Base-by-base conservation (phyloP, 2,888 invertebrate genomes). In the Leptodirus hochenwartii region DNA sequence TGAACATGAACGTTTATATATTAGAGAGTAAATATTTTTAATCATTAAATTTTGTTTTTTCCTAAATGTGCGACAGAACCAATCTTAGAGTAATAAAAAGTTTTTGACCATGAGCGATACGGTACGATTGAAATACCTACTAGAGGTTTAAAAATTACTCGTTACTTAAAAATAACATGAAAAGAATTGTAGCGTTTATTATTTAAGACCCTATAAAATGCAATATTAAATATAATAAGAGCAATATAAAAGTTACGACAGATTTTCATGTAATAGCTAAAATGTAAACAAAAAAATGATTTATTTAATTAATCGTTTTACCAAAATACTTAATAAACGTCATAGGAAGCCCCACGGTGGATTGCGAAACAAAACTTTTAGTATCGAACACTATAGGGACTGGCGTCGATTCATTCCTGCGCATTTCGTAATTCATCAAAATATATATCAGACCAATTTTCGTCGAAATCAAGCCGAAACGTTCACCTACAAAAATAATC, bases 391-490 rank as follows among this genome's bases (percentile, higher is more conserved):
- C 26, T 10, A 52, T 33, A 1, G 47, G 48, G 22, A 42, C 38
- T 20, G 47, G 49, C 1, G 51, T 53, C 17, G 43, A 39, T 6
- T 41, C 35, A 20, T 43, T 45, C 30, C 29, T 38, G 31, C 47
- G 42, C 4, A 53, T 46, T 31, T 41, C 41, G 35, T 44, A 53
- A 25, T 47, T 43, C 14, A 34, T 37, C 14, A 53, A 30, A 24
- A 51, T 44, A 30, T 47, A 41, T 4, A 47, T 34, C n/a, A 54
- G 27, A 9, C 51, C 51, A 2, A 52, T 39, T 43, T 53, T 54
- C n/a, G 49, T 44, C 27, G 43, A 42, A 17, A 53, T 41, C 27
- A 51, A 33, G 15, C 50, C 53, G 35, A 54, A 54, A 37, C 53
- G 37, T 35, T 49, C 51, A 29, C 52, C 54, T 54, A 30, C 35